These are phyloP conservation scores for Drosophila lacicola DNA, from an alignment of 2,888 invertebrate genomes.

Conservation along the genomic window DNA sequence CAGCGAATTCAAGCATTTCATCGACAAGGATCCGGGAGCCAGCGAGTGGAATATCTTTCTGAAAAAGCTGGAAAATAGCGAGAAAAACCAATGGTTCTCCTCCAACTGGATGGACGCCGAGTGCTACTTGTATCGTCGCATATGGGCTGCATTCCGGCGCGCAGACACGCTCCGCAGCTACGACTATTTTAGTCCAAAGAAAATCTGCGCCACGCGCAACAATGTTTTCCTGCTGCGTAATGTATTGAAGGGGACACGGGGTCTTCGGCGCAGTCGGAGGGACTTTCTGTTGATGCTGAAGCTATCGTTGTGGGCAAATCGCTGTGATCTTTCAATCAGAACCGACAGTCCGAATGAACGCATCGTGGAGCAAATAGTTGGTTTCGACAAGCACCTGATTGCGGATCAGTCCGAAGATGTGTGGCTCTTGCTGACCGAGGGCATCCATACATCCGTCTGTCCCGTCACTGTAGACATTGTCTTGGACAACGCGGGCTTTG, in stretches of 20 bases:
- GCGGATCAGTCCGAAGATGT: constrained; percentile 87
- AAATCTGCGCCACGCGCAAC: constrained; percentile 87
- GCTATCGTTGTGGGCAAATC: constrained; percentile 96
- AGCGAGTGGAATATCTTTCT: constrained; percentile 86
- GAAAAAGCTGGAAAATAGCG: constrained; percentile 78
- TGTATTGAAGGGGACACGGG: constrained; percentile 32
- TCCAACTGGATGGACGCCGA: constrained; percentile 95
- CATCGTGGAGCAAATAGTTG: constrained; percentile 86
- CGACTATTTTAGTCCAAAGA: constrained; percentile 92
- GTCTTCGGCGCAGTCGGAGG: constrained; percentile 8
- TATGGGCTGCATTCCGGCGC: constrained; percentile 89
- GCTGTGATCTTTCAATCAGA: constrained; percentile 95
- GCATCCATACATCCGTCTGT: constrained; percentile 22
- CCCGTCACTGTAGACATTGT: constrained; percentile 90
- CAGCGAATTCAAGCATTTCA: constrained; percentile 89
- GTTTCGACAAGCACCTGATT: constrained; percentile 87
- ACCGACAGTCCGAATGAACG: constrained; percentile 86
- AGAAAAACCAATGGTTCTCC: constrained; percentile 88
- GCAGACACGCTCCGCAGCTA: constrained; percentile 87
- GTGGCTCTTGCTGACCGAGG: constrained; percentile 85
- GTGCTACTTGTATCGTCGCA: constrained; percentile 93
- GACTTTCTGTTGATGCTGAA: constrained; percentile 75
- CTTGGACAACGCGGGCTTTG: constrained; percentile 97
- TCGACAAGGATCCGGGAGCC: constrained; percentile 71
- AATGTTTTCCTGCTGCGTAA: constrained; percentile 51